These are phyloP conservation scores for Hyles lineata DNA, from an alignment of 2,888 invertebrate species.

Conservation along the genomic window DNA sequence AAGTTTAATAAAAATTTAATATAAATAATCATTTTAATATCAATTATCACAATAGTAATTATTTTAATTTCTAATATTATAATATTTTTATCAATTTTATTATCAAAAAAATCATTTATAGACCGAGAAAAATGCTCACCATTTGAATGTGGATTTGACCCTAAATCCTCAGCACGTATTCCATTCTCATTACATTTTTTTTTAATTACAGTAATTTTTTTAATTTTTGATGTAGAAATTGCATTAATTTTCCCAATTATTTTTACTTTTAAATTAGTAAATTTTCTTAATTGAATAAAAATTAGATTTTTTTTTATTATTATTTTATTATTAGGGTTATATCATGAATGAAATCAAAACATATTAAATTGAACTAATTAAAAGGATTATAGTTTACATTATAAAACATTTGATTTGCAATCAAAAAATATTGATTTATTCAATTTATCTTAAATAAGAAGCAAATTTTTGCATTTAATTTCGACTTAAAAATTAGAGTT, in stretches of 20 bases:
- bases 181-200: conserved; percentile 83
- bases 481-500: conserved; percentile 76
- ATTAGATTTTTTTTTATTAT: conserved; percentile 75
- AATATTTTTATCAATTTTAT: conserved; percentile 77
- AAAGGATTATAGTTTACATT: conserved; percentile 72
- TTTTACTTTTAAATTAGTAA: conserved; percentile 61
- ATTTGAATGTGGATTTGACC: conserved; percentile 83
- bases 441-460: conserved; percentile 83
- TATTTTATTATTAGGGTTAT: conserved; percentile 79
- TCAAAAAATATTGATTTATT: conserved; percentile 66
- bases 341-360: conserved; percentile 76
- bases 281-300: conserved; percentile 60
- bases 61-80: conserved; percentile 74
- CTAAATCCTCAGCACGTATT: conserved; percentile 67
- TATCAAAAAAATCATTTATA: conserved; percentile 84
- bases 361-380: conserved; percentile 71
- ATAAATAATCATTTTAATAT: conserved; percentile 84
- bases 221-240: conserved; percentile 91
- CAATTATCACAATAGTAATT: conserved; percentile 60
- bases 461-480: conserved; percentile 81
- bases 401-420: conserved; percentile 73
- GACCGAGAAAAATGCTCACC: conserved; percentile 87
- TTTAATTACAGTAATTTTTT: conserved; percentile 88
- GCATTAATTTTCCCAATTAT: conserved; percentile 86
- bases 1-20: conserved; percentile 83